Conservation (phyloP, 2,797 vertebrate species). For the Sitta carolinensis region DNA sequence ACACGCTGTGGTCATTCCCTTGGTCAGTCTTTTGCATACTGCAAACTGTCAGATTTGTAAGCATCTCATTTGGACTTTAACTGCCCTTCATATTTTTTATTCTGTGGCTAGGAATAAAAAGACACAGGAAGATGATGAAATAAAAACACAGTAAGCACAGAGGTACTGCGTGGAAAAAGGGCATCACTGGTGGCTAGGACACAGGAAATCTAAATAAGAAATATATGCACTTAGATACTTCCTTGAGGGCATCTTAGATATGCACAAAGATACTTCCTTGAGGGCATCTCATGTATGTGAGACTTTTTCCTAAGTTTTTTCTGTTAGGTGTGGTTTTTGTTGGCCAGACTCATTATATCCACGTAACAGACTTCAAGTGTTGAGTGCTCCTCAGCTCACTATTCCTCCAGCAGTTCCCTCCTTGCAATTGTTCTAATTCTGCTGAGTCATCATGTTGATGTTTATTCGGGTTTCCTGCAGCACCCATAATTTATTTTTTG, state of each 20-base stretch:
- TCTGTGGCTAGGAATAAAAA: not conserved
- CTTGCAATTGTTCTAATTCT: not conserved
- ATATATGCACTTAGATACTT: not conserved
- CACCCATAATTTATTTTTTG: slow-evolving; percentile 8
- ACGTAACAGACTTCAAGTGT: not conserved
- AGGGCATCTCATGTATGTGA: rapidly evolving
- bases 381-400: not conserved
- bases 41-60: not conserved
- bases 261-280: too few species aligned
- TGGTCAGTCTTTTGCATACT: not conserved
- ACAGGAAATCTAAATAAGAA: not conserved
- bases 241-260: not conserved
- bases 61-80: not conserved
- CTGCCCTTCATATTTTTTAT: not conserved
- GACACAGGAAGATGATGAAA: not conserved
- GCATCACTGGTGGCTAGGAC: not conserved
- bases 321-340: not conserved
- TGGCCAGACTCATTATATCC: not conserved
- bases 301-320: not conserved
- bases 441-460: not conserved
- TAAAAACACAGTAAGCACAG: not conserved
- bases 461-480: slow-evolving; percentile 40
- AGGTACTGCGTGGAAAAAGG: not conserved
- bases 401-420: not conserved
- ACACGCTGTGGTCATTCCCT: rapidly evolving